These are phyloP conservation scores for Calypte anna DNA, from an alignment of 2,113 vertebrate species.

Conservation along the genomic window DNA sequence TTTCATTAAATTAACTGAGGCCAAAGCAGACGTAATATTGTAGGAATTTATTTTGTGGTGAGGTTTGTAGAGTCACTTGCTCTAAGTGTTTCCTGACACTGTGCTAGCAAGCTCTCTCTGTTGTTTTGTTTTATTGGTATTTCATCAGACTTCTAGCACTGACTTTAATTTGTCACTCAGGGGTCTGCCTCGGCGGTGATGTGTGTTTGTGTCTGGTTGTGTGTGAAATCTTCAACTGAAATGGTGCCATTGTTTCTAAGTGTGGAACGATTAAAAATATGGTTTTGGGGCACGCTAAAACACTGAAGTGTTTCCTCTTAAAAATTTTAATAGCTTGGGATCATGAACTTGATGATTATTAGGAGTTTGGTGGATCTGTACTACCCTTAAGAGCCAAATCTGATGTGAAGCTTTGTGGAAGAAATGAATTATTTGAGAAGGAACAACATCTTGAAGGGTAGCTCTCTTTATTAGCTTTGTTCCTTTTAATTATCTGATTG, in stretches of 20 bases:
- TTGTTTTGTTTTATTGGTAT: neutral
- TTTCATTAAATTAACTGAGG: neutral
- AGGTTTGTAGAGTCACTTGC: constrained; percentile 10
- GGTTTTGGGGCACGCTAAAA: neutral
- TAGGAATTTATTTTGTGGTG: constrained; percentile 44
- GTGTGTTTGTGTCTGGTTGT: neutral
- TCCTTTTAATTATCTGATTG: neutral
- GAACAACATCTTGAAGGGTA: neutral
- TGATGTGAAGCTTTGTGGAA: neutral
- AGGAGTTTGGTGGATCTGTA: neutral
- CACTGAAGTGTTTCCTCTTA: neutral
- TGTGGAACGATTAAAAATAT: neutral
- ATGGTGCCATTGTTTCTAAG: neutral
- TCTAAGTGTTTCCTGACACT: constrained; percentile 36
- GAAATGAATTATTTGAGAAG: neutral
- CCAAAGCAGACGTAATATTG: constrained; percentile 16
- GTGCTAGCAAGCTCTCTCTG: neutral
- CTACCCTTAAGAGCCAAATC: neutral
- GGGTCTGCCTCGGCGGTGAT: neutral
- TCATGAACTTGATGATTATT: neutral
- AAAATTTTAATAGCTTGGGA: neutral
- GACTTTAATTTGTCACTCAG: constrained; percentile 6
- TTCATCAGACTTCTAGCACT: neutral
- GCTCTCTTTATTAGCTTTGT: neutral
- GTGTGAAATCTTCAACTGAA: neutral